Percentiles rank a stretch among this genome's conserved stretches.
Conservation (phyloP, 2,113 vertebrate genomes). For the Lycaon pictus region DNA sequence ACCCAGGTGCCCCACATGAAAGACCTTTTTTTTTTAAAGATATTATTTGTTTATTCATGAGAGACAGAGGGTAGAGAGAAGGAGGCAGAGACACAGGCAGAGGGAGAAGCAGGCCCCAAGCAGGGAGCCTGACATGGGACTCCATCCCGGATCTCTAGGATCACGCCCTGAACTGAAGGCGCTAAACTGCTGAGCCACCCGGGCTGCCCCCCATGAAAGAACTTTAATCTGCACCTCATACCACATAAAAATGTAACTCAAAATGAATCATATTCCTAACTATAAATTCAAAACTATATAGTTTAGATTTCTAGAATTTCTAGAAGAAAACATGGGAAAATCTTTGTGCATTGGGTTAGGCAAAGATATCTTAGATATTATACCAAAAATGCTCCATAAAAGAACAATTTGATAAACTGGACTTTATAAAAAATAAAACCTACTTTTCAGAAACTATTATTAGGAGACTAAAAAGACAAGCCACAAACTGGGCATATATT, state of each 20-base stretch:
- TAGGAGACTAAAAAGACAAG: background rate
- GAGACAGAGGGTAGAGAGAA: too few relatives aligned
- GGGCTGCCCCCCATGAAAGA: background rate
- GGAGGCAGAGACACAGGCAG: too few relatives aligned
- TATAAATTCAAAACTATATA: background rate
- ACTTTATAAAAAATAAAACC: background rate
- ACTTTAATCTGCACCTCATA: background rate
- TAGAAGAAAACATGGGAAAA: background rate
- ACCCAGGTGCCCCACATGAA: too few relatives aligned
- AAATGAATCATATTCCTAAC: background rate
- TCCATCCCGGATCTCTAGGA: too few relatives aligned
- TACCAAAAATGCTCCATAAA: background rate
- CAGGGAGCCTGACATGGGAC: too few relatives aligned
- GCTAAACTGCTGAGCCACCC: too few relatives aligned
- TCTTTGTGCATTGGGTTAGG: background rate
- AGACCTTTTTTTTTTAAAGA: too few relatives aligned
- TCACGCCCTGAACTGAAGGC: too few relatives aligned
- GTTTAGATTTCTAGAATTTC: background rate
- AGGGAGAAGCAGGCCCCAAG: too few relatives aligned
- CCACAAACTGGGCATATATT: background rate
- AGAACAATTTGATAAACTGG: background rate
- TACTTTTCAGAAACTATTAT: background rate
- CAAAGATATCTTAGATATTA: background rate
- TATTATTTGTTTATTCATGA: too few relatives aligned
- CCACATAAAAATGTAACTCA: background rate